Evolutionary conservation across 2,888 invertebrate species (phyloP).

Genomic region (Chymomyza procnemis): DNA sequence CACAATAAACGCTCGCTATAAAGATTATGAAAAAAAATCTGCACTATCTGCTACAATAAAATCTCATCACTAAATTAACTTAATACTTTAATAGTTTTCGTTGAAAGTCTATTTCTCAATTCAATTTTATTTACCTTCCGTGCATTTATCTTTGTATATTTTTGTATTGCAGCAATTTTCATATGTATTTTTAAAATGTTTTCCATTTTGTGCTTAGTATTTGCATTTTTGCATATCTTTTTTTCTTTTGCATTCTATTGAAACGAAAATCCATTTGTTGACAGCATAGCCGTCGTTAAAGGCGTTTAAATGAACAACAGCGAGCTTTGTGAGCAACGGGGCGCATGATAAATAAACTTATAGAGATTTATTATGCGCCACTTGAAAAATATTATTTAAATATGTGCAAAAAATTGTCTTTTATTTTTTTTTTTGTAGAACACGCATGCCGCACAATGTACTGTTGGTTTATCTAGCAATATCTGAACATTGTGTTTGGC

Average conservation of each 20-base stretch:
- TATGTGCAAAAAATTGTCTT: conserved; percentile 10
- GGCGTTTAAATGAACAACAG: conserved; percentile 10
- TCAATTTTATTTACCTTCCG: background rate
- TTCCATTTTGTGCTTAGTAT: background rate
- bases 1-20: no score
- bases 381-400: conserved; percentile 40
- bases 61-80: background rate
- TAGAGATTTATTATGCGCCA: conserved; percentile 45
- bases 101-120: background rate
- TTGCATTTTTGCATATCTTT: conserved; percentile 4
- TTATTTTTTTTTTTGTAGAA: no score
- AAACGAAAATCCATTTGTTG: conserved; percentile 36
- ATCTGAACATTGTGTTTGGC: background rate
- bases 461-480: background rate
- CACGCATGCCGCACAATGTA: background rate
- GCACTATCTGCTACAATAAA: background rate
- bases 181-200: background rate
- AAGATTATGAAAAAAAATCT: background rate
- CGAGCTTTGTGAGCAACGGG: conserved; percentile 30
- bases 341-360: conserved; percentile 51
- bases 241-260: conserved; percentile 3
- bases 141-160: background rate
- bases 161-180: background rate
- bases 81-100: background rate
- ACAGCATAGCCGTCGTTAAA: background rate